Evolutionary conservation across 2,797 vertebrate species (phyloP).

Genomic region (Hemibagrus guttatus): DNA sequence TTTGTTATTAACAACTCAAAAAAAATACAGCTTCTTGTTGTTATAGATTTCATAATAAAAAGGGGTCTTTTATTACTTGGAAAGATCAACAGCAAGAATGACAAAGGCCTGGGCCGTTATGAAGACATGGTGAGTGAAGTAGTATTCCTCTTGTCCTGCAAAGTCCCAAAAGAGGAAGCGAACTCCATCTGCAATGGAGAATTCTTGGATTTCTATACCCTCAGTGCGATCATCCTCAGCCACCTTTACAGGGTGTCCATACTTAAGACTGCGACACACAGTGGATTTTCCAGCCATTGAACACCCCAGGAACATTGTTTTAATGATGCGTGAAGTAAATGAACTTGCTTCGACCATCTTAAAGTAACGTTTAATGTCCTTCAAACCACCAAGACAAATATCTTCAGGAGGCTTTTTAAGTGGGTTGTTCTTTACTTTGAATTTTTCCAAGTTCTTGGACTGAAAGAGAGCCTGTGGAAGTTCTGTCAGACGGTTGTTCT

Average conservation of each 20-base stretch:
- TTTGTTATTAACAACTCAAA: not conserved
- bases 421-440: conserved; percentile 70
- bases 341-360: conserved; percentile 66
- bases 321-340: conserved; percentile 67
- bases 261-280: conserved; percentile 71
- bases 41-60: not conserved
- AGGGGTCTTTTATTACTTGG: conserved; percentile 60
- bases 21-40: not conserved
- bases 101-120: conserved; percentile 76
- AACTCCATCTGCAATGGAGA: conserved; percentile 63
- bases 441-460: conserved; percentile 57
- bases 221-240: conserved; percentile 66
- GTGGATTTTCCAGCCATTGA: conserved; percentile 78
- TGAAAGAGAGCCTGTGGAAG: conserved; percentile 71
- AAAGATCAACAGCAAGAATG: conserved; percentile 73
- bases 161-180: conserved; percentile 80
- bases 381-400: conserved; percentile 73
- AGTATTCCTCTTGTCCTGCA: conserved; percentile 80
- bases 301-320: conserved; percentile 78
- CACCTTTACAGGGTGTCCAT: conserved; percentile 59
- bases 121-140: conserved; percentile 78
- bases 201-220: conserved; percentile 76
- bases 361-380: conserved; percentile 75
- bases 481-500: conserved; percentile 70
- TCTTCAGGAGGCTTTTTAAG: conserved; percentile 72